phyloP scores from a whole-genome alignment of 2,113 vertebrate species.

The Percopsis transmontana region DNA sequence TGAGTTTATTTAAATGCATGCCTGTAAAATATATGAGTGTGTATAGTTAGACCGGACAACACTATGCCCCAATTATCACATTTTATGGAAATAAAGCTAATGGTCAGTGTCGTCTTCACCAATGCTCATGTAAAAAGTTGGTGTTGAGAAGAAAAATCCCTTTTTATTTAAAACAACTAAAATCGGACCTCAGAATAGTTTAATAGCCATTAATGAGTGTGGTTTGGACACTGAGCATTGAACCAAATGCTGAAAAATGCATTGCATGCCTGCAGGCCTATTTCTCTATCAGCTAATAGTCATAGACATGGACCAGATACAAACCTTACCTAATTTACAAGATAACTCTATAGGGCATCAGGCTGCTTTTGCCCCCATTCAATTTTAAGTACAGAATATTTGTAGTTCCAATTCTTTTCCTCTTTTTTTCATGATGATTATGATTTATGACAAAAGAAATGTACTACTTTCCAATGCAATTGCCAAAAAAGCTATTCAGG shows the following conservation, averaged over 20 bases:
- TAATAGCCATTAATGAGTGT: constrained; percentile 49
- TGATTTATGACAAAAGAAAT: no score
- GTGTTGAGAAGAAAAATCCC: neutral
- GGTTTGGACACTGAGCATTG: constrained; percentile 26
- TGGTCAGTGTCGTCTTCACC: neutral
- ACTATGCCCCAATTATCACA: constrained; percentile 1
- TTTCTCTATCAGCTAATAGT: constrained; percentile 73
- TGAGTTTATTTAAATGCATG: no score
- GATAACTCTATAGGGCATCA: constrained; percentile 36
- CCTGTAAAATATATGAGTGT: neutral
- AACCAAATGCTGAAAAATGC: constrained; percentile 66
- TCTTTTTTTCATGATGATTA: no score
- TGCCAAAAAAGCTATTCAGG: no score
- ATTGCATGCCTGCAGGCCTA: constrained; percentile 63
- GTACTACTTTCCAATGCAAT: no score
- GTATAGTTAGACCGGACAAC: neutral
- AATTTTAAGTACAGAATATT: no score
- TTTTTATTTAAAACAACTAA: constrained; percentile 44
- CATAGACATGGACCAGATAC: constrained; percentile 57
- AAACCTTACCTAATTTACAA: constrained; percentile 59
- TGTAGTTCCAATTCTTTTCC: no score
- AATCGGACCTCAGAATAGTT: neutral
- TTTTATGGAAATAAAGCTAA: neutral
- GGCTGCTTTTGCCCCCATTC: neutral
- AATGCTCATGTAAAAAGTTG: no score